phyloP scores from a whole-genome alignment of 2,113 vertebrate genomes.

The Cricetomys ansorgei region DNA sequence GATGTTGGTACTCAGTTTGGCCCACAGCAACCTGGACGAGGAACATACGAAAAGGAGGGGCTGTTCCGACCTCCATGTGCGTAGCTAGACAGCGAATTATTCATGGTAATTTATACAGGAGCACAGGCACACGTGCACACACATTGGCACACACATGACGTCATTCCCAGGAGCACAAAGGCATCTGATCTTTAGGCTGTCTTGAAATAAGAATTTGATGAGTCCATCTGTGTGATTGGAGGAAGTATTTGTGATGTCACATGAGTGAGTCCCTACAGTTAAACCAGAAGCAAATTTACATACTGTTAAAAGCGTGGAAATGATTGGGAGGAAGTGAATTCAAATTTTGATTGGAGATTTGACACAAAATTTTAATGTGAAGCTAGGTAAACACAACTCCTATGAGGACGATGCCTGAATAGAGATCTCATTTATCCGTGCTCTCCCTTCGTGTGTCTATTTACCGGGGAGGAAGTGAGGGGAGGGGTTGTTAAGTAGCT shows the following conservation, averaged over 20 bases:
- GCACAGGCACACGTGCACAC: neutral
- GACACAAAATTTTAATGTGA: slow-evolving; percentile 12
- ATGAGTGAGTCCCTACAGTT: neutral
- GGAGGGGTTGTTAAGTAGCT: neutral
- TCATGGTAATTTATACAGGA: neutral
- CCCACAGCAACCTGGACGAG: neutral
- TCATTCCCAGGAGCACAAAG: slow-evolving; percentile 30
- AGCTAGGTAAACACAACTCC: neutral
- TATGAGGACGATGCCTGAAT: neutral
- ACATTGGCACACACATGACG: neutral
- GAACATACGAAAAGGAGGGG: neutral
- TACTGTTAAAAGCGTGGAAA: neutral
- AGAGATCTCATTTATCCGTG: neutral
- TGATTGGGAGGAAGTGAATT: slow-evolving; percentile 6
- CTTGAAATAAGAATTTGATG: slow-evolving; percentile 27
- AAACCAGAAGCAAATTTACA: slow-evolving; percentile 45
- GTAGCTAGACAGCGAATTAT: neutral
- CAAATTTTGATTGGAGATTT: neutral
- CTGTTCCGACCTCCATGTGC: neutral
- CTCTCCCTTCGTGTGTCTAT: neutral
- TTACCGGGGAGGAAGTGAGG: neutral
- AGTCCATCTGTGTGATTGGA: slow-evolving; percentile 23
- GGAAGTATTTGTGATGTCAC: neutral
- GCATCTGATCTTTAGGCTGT: slow-evolving; percentile 31
- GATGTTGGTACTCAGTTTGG: neutral